Base-by-base conservation (phyloP, 2,888 invertebrate genomes). In the Atherix ibis region DNA sequence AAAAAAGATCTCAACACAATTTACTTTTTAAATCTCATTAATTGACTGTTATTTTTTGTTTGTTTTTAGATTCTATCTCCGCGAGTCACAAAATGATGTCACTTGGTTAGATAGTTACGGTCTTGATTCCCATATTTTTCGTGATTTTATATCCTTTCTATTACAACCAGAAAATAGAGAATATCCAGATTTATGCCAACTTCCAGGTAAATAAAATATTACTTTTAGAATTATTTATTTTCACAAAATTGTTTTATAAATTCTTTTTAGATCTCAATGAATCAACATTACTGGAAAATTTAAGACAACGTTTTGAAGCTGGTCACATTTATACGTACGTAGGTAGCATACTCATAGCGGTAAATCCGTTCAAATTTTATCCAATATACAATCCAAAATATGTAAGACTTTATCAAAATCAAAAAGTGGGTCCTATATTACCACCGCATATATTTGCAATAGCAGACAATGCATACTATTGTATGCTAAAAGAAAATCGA, bases 301-400 rank as follows among this genome's bases (percentile, higher is more conserved):
- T 95, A 43, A 68, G 80, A 47, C 80, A 82, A 43, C 70, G 91
- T 48, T 94, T 94, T 64, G 75, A 76, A 37, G 83, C 82, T 47
- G 88, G 89, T 31, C 87, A 91, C 61, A 94, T 94, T 50, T 94
- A 94, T 63, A 94, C 94, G 8, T 92, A 92, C 52, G 91, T 92
- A 44, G 92, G 92, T 34, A 88, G 88, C 35, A 94, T 95, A 54
- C 68, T 95, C 38, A 91, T 95, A 51, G 91, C 94, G 33, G 79
- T 94, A 43, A 94, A 94, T 60, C 83, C 83, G 9, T 91, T 91
- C 63, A 82, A 82, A 66, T 92, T 92, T 63, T 89, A 89, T 62
- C 92, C 94, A 15, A 94, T 95, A 47, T 95, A 94, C 67, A 94
- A 94, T 65, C 94, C 94, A 30, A 94, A 92, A 64, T 92, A 91